phyloP scores from a whole-genome alignment of 2,113 vertebrate genomes.

The Cathartes aura region DNA sequence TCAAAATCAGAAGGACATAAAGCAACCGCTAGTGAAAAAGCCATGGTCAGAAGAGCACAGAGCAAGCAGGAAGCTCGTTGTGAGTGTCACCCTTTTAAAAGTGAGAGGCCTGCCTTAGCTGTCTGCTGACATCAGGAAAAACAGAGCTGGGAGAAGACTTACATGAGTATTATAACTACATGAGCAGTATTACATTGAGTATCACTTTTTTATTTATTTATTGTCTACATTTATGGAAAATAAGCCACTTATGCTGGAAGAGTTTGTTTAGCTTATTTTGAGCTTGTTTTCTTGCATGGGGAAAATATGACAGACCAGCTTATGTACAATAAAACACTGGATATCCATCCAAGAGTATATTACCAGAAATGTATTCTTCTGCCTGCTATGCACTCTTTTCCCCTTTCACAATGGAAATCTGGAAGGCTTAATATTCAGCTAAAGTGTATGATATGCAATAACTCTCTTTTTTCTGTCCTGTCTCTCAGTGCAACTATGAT shows the following conservation, averaged over 20 bases:
- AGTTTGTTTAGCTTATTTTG: not conserved
- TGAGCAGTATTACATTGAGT: not conserved
- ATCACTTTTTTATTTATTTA: not conserved
- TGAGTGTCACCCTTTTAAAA: not conserved
- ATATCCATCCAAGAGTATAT: not conserved
- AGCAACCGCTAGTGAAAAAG: rapidly evolving
- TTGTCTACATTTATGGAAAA: not conserved
- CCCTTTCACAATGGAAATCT: not conserved
- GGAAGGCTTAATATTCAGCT: not conserved
- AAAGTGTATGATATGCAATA: not conserved
- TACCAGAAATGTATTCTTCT: not conserved
- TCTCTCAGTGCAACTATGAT: not conserved
- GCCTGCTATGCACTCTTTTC: not conserved
- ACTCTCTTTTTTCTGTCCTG: not conserved
- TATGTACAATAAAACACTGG: not conserved
- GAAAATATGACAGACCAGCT: not conserved
- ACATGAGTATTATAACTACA: not conserved
- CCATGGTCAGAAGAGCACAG: not conserved
- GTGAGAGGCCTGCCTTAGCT: not conserved
- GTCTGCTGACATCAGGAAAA: not conserved
- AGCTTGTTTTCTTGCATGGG: not conserved
- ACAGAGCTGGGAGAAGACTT: not conserved
- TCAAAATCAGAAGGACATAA: not conserved
- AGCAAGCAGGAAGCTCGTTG: not conserved
- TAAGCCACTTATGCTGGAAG: not conserved